phyloP scores from a whole-genome alignment of 2,888 invertebrate species.

The Ormyrus rosae region DNA sequence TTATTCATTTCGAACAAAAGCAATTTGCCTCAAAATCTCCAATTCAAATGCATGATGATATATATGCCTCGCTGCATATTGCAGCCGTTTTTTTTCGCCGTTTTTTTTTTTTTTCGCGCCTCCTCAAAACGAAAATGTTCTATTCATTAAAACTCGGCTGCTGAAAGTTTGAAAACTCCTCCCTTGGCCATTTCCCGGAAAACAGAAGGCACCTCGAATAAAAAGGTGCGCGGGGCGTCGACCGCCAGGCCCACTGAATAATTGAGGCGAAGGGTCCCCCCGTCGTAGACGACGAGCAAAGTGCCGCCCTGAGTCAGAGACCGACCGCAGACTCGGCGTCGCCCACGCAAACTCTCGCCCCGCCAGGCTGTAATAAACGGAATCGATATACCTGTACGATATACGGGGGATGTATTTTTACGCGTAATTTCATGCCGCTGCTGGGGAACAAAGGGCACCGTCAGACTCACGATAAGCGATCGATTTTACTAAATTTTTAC shows the following conservation, averaged over 20 bases:
- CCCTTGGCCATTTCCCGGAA: background rate
- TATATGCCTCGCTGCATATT: too few species aligned
- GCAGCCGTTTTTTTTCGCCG: too few species aligned
- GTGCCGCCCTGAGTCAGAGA: background rate
- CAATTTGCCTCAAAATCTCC: too few species aligned
- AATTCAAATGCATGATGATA: too few species aligned
- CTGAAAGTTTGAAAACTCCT: background rate
- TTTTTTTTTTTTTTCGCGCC: too few species aligned
- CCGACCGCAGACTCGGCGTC: constrained; percentile 32
- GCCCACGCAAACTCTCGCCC: constrained; percentile 30
- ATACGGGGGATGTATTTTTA: background rate
- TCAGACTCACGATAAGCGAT: too few species aligned
- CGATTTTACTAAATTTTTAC: too few species aligned
- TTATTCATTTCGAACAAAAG: too few species aligned
- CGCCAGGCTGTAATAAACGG: constrained; percentile 27
- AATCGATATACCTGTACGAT: background rate
- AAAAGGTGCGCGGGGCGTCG: background rate
- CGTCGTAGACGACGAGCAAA: background rate
- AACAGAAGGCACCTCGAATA: background rate
- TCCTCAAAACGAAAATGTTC: too few species aligned
- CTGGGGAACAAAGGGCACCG: too few species aligned
- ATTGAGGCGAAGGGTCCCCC: constrained; percentile 14
- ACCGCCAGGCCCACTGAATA: constrained; percentile 13
- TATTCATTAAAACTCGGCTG: too few species aligned
- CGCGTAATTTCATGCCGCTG: background rate